phyloP scores from a whole-genome alignment of 1,140 invertebrate species.

The Armadillidium nasatum region DNA sequence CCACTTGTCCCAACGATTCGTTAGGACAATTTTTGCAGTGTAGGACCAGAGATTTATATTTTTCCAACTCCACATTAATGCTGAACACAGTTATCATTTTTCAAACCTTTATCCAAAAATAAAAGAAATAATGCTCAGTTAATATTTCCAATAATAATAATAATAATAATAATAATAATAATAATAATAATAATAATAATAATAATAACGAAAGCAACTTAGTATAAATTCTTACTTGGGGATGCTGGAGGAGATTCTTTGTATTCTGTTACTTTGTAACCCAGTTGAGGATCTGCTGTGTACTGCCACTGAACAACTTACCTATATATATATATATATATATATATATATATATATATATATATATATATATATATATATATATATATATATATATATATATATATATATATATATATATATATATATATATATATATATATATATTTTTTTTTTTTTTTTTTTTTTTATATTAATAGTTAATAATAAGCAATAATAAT shows the following conservation, averaged over 20 bases:
- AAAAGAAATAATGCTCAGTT: too few species aligned
- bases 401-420: neutral
- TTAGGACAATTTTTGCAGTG: too few species aligned
- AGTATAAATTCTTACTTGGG: neutral
- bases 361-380: neutral
- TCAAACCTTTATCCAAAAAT: too few species aligned
- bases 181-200: too few species aligned
- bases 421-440: neutral
- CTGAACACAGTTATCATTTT: too few species aligned
- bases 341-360: neutral
- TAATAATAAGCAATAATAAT: slow-evolving; percentile 28
- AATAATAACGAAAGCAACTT: neutral
- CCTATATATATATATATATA: neutral
- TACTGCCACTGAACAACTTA: neutral
- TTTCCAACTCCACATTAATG: too few species aligned
- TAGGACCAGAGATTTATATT: too few species aligned
- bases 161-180: too few species aligned
- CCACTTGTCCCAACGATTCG: too few species aligned
- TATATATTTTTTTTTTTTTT: neutral
- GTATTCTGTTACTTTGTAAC: neutral
- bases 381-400: neutral
- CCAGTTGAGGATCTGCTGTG: neutral
- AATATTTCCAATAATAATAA: too few species aligned
- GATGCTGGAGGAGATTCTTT: neutral
- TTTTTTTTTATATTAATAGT: neutral